Percentiles rank a stretch among this genome's conserved stretches.
Conservation (phyloP, 2,888 invertebrate genomes). For the Diarsia rubi region DNA sequence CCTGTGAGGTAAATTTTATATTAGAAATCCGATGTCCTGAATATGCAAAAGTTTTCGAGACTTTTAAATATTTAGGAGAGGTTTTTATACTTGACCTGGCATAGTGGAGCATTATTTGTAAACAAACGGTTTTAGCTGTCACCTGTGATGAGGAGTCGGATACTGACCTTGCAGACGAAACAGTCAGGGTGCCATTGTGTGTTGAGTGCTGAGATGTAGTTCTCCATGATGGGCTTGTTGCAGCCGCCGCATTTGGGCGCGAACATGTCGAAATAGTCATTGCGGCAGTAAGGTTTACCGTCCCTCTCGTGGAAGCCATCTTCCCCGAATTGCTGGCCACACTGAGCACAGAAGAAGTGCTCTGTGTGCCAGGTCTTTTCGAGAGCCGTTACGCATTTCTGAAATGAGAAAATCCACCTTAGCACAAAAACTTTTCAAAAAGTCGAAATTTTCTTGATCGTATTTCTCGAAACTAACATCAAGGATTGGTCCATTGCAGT, state of each 20-base stretch:
- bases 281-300: constrained; percentile 98
- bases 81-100: constrained; percentile 83
- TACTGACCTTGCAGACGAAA: constrained; percentile 99
- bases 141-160: constrained; percentile 51
- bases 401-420: constrained; percentile 78
- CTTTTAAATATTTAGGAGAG: constrained; percentile 65
- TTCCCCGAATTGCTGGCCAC: constrained; percentile 99
- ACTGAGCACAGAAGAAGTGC: constrained; percentile 99
- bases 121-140: constrained; percentile 25
- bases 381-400: constrained; percentile 99
- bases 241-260: constrained; percentile 99
- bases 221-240: constrained; percentile 98
- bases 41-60: constrained; percentile 56
- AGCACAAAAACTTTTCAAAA: constrained; percentile 56
- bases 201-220: constrained; percentile 99
- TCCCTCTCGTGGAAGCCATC: constrained; percentile 99
- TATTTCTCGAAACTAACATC: constrained; percentile 94
- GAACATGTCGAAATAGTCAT: constrained; percentile 99
- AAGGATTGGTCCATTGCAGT: constrained; percentile 99
- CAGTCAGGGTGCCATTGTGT: constrained; percentile 99
- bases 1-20: constrained; percentile 91
- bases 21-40: constrained; percentile 67
- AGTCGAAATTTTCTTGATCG: constrained; percentile 15
- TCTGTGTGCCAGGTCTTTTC: constrained; percentile 99
- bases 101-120: constrained; percentile 51